Evolutionary conservation across 2,113 vertebrate species (phyloP).

Genomic region (Ctenomys sociabilis): DNA sequence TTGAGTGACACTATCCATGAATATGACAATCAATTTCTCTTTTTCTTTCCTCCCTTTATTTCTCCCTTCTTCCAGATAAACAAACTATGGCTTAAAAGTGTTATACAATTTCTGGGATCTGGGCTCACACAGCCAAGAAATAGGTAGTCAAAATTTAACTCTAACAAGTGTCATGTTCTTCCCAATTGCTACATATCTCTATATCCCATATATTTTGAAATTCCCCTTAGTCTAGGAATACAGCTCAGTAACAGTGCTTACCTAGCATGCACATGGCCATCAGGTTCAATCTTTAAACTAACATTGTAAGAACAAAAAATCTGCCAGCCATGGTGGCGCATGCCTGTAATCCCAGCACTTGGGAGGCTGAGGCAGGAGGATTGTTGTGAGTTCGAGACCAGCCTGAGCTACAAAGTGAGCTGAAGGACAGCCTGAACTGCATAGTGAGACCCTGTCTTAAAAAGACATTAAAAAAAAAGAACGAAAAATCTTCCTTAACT

Average conservation of each 20-base stretch:
- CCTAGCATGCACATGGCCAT: neutral
- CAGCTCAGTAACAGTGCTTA: neutral
- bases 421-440: no score
- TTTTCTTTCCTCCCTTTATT: neutral
- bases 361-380: no score
- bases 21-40: neutral
- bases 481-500: neutral
- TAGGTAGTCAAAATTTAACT: neutral
- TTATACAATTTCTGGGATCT: neutral
- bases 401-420: no score
- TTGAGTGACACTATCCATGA: neutral
- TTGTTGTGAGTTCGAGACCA: no score
- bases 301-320: neutral
- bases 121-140: constrained; percentile 29
- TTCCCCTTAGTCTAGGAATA: neutral
- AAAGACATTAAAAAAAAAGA: no score
- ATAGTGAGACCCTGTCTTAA: no score
- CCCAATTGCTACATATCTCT: neutral
- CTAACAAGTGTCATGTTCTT: neutral
- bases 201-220: constrained; percentile 48
- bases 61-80: neutral
- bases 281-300: neutral
- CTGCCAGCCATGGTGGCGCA: no score
- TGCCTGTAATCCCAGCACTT: no score
- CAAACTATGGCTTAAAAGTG: neutral